These are phyloP conservation scores for Phaetusa simplex DNA, from an alignment of 2,113 vertebrate species.

Conservation along the genomic window DNA sequence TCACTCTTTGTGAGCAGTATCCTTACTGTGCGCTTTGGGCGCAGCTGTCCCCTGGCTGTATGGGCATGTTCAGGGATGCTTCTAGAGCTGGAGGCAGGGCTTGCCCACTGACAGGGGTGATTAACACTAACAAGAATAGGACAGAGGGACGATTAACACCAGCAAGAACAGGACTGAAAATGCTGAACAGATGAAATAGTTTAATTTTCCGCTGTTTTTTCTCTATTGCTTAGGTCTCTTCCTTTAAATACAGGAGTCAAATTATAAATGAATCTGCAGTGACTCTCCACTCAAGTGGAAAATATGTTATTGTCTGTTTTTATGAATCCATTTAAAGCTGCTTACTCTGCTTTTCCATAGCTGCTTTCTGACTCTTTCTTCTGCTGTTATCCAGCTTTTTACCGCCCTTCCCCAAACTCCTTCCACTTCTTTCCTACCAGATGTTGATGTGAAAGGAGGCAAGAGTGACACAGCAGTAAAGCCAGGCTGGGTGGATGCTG, in stretches of 20 bases:
- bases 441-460: background rate
- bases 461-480: background rate
- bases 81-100: background rate
- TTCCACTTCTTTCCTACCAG: background rate
- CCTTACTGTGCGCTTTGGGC: background rate
- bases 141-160: background rate
- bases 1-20: background rate
- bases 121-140: background rate
- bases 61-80: background rate
- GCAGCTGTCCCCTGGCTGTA: background rate
- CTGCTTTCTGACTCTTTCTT: background rate
- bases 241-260: background rate
- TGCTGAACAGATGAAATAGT: background rate
- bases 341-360: background rate
- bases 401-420: background rate
- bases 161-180: background rate
- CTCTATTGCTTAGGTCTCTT: background rate
- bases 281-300: background rate
- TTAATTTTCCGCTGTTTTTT: conserved; percentile 16
- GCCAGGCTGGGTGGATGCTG: background rate
- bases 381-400: background rate
- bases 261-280: background rate
- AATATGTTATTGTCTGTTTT: conserved; percentile 35
- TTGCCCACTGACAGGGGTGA: background rate
- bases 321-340: background rate